Evolutionary conservation across 2,113 vertebrate species (phyloP).

Genomic region (Sisor rabdophorus): DNA sequence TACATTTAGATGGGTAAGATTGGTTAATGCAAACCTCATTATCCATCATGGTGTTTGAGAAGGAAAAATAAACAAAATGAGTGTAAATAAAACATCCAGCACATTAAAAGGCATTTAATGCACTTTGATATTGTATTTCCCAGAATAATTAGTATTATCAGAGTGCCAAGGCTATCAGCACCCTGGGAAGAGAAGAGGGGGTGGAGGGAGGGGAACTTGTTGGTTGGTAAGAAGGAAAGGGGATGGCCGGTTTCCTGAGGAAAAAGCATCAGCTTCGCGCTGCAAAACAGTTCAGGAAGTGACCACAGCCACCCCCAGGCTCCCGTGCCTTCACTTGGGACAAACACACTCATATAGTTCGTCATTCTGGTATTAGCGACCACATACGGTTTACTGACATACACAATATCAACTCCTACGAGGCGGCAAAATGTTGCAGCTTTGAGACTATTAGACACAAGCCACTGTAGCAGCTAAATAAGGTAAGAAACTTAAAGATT

Average conservation of each 20-base stretch:
- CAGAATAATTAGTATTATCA: slow-evolving; percentile 41
- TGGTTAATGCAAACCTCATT: slow-evolving; percentile 14
- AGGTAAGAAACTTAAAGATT: slow-evolving; percentile 49
- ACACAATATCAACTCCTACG: slow-evolving; percentile 19
- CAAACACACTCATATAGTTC: slow-evolving; percentile 26
- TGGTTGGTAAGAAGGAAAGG: slow-evolving; percentile 51
- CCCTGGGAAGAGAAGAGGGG: slow-evolving; percentile 4
- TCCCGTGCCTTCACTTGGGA: slow-evolving; percentile 25
- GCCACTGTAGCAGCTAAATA: slow-evolving; percentile 17
- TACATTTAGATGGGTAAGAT: background rate
- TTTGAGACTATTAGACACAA: slow-evolving; percentile 37
- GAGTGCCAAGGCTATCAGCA: slow-evolving; percentile 30
- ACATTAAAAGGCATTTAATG: background rate
- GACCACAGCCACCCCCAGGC: slow-evolving; percentile 40
- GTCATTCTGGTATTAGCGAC: slow-evolving; percentile 5
- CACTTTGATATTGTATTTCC: slow-evolving; percentile 11
- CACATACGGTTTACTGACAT: background rate
- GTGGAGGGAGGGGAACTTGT: slow-evolving; percentile 14
- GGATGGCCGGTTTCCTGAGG: slow-evolving; percentile 60
- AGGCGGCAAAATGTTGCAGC: slow-evolving; percentile 46
- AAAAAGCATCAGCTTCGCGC: slow-evolving; percentile 58
- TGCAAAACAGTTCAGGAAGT: slow-evolving; percentile 59
- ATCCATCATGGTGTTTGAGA: background rate
- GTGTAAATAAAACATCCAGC: slow-evolving; percentile 1
- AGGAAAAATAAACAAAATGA: slow-evolving; percentile 25